Conservation (phyloP, 2,113 vertebrate species). For the Patagioenas fasciata region DNA sequence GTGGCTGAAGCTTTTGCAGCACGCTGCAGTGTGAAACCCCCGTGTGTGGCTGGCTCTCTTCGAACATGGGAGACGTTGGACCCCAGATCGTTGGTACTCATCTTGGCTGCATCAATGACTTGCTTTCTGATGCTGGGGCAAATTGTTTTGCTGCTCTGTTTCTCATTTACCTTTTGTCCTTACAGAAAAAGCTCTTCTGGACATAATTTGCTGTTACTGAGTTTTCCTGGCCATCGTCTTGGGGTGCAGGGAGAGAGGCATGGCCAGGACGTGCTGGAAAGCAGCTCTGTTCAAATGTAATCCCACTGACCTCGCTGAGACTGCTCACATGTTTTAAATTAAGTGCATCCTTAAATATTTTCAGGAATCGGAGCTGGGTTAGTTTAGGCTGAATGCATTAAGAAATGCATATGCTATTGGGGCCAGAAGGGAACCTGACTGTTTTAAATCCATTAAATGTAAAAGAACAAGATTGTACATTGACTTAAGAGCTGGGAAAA, state of each 20-base stretch:
- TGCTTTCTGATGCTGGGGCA: neutral
- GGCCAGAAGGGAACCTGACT: neutral
- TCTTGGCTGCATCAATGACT: neutral
- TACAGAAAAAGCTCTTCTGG: neutral
- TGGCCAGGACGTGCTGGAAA: neutral
- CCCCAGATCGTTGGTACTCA: fast-evolving
- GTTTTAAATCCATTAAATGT: conserved; percentile 17
- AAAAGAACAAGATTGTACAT: neutral
- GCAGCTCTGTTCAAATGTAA: neutral
- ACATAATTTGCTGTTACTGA: neutral
- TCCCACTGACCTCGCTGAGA: neutral
- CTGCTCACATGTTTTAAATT: conserved; percentile 30
- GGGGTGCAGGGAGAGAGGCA: neutral
- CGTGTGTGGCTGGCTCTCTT: neutral
- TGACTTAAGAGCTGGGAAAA: neutral
- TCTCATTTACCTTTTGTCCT: neutral
- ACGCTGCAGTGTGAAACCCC: neutral
- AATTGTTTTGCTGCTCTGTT: neutral
- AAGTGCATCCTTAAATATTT: neutral
- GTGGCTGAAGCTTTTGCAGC: neutral
- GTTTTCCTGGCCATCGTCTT: neutral
- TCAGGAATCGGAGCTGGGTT: neutral
- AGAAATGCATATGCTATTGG: conserved; percentile 6
- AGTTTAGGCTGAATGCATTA: neutral
- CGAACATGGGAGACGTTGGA: neutral